Evolutionary conservation across 2,797 vertebrate species (phyloP).

Genomic region (Manis pentadactyla): DNA sequence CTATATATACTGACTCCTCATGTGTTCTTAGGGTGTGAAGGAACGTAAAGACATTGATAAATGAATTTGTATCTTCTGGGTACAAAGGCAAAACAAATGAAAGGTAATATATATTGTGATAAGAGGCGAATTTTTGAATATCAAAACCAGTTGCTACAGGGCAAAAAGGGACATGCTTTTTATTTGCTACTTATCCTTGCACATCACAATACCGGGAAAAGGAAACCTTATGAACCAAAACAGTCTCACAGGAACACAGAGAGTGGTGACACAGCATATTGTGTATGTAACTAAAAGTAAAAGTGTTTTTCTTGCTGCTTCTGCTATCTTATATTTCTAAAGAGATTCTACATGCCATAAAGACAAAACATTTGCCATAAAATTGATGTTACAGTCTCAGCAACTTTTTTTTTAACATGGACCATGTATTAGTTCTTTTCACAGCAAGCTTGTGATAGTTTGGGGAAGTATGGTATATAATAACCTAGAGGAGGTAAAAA

Average conservation of each 20-base stretch:
- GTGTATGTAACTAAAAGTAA: constrained; percentile 1
- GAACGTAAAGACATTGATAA: constrained; percentile 65
- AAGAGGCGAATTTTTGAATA: constrained; percentile 18
- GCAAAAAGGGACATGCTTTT: background rate
- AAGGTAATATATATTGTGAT: constrained; percentile 3
- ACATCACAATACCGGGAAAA: background rate
- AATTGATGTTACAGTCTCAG: background rate
- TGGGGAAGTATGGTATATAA: background rate
- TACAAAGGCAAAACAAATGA: constrained; percentile 63
- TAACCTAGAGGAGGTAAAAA: background rate
- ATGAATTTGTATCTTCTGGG: constrained; percentile 67
- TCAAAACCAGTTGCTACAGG: constrained; percentile 15
- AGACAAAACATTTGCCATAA: background rate
- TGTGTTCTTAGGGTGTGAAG: constrained; percentile 63
- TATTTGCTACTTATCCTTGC: constrained; percentile 48
- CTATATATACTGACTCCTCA: constrained; percentile 31
- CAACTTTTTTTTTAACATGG: background rate
- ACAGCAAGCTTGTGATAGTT: background rate
- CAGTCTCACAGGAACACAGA: background rate
- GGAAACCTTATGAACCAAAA: background rate
- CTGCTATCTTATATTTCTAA: background rate
- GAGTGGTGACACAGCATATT: background rate
- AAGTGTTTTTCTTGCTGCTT: background rate
- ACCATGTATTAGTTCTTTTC: background rate
- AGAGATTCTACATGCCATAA: background rate